Base-by-base conservation (phyloP, 1,140 invertebrate genomes). In the Matsumurasca onukii region DNA sequence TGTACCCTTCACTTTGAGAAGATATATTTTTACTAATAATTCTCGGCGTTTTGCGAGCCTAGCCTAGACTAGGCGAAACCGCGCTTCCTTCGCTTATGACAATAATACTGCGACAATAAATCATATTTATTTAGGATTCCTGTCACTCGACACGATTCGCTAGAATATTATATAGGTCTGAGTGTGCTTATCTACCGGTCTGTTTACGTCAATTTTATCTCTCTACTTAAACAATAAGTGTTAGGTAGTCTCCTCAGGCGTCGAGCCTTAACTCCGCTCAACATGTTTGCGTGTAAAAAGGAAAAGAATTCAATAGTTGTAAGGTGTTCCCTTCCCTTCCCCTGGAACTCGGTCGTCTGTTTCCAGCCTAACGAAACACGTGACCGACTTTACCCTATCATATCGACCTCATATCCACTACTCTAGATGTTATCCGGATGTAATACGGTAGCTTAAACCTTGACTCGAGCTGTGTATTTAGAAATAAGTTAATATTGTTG, bases 11-110 rank as follows among this genome's bases (percentile, higher is more conserved):
- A 12, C 9, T 52, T 15, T 24, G 3, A 29, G 15, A 59, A 27
- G 55, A 59, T 13, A 59, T 59, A 59, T 59, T 22, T 59, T 59
- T 59, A 12, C 24, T 51, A 59, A 59, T 59, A 59, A 27, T 59
- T 59, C 55, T 59, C 25, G 5, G 25, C 30, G 24, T 24, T 59
- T 25, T 59, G 13, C 15, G 49, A 52, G 12, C 20, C 24, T 13
- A 27, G 5, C 55, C 3, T 24, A 29, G 55, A 24, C 3, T 52
- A 22, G 5, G 13, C 55, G 55, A 5, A 24, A 9, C 25, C 55
- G 49, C 49, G 12, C 13, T n/a, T n/a, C 49, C 12, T 52, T 5
- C 55, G 22, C 55, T 59, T 59, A 13, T 27, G 15, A 9, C 15
- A 25, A 24, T 27, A 59, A 59, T 59, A 59, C 15, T 13, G 24